phyloP scores from a whole-genome alignment of 2,888 invertebrate genomes.

The Ashinkailepas kermadecensis region DNA sequence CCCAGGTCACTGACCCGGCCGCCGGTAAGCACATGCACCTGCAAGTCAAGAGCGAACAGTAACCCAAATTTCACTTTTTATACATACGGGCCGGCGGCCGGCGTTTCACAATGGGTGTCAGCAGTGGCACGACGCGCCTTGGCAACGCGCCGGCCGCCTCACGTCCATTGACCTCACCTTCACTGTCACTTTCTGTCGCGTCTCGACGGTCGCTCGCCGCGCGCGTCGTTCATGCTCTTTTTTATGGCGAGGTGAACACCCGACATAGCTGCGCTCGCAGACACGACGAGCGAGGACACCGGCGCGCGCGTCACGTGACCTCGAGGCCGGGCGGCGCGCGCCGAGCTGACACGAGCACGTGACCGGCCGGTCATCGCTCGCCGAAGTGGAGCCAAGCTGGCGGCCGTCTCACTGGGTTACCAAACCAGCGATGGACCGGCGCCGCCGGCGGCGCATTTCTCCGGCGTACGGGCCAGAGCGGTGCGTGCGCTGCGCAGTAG shows the following conservation, averaged over 20 bases:
- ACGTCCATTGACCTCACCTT: not conserved
- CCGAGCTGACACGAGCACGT: too few relatives aligned
- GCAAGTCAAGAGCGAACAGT: not conserved
- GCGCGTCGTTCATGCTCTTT: not conserved
- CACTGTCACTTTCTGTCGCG: not conserved
- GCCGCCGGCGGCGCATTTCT: too few relatives aligned
- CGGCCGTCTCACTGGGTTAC: too few relatives aligned
- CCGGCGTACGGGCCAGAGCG: too few relatives aligned
- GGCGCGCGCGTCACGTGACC: too few relatives aligned
- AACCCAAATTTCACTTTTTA: slow-evolving; percentile 14
- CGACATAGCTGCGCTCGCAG: not conserved
- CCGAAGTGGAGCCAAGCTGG: too few relatives aligned
- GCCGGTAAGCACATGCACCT: not conserved
- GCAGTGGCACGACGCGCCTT: not conserved
- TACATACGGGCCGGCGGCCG: not conserved
- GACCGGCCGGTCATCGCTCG: too few relatives aligned
- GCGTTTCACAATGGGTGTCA: not conserved
- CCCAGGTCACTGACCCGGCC: not conserved
- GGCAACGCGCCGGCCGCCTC: not conserved
- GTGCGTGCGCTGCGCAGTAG: too few relatives aligned
- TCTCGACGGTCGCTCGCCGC: not conserved
- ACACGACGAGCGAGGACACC: not conserved
- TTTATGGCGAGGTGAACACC: not conserved
- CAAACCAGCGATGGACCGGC: too few relatives aligned
- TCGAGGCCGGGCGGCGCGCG: too few relatives aligned